Conservation (phyloP, 2,797 vertebrate genomes). For the Sebastes kiyomatsui region DNA sequence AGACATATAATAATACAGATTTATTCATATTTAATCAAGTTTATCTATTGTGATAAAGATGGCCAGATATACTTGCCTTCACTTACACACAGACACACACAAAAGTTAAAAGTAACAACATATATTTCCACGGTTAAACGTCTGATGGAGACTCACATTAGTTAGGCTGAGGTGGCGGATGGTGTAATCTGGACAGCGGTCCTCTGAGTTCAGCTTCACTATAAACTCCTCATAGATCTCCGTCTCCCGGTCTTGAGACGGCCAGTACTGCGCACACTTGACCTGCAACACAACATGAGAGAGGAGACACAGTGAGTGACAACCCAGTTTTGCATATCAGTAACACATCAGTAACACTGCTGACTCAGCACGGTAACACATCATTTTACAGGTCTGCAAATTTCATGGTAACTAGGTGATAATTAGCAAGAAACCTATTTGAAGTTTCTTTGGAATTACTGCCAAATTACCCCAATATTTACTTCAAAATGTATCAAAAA, state of each 20-base stretch:
- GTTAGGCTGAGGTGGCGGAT: constrained; percentile 89
- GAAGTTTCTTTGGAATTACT: too few species aligned
- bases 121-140: rapidly evolving
- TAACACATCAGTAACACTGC: neutral
- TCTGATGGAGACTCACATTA: constrained; percentile 71
- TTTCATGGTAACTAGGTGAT: too few species aligned
- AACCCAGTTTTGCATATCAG: neutral
- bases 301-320: neutral
- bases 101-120: neutral
- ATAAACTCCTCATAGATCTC: constrained; percentile 87
- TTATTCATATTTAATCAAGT: neutral
- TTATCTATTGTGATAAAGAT: neutral
- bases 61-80: neutral
- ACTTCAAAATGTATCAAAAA: too few species aligned
- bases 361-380: neutral
- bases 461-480: too few species aligned
- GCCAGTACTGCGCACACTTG: constrained; percentile 98
- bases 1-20: neutral
- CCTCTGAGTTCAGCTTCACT: constrained; percentile 87
- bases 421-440: too few species aligned
- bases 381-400: neutral
- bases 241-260: constrained; percentile 77
- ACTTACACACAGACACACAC: neutral
- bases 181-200: constrained; percentile 90
- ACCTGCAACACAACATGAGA: constrained; percentile 73